Base-by-base conservation (phyloP, 2,797 vertebrate species). In the Bradypodion pumilum region DNA sequence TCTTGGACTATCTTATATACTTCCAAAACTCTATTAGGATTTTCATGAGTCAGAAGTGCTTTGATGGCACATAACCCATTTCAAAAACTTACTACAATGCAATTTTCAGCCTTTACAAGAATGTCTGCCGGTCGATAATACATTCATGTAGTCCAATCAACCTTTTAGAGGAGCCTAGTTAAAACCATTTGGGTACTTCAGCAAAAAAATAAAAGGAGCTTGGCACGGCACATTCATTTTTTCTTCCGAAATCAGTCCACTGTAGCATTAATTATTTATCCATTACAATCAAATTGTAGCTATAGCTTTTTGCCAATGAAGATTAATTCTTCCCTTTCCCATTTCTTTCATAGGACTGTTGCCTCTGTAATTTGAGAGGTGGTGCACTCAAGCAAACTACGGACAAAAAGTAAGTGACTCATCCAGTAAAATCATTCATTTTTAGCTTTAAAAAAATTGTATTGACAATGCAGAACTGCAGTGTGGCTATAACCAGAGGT, bases 351-450 rank as follows among this genome's bases (percentile, higher is more conserved):
- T 95, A 99, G 98, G 98, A 98, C 91, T 99, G 98, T 93, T 98
- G 98, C 94, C 97, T 99, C 25, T 99, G 99, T 95, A 99, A 97
- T 95, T 96, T 99, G 93, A 96, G 98, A 96, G 99, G 98, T 73
- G 98, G 98, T 80, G 99, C 98, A n/a, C 96, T 99, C 88, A 99
- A 99, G 94, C 95, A 97, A 95, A 99, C 98, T 73, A 97, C 96
- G 80, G 97, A 98, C 74, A 94, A 97, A 92, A 98, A 97, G 98
- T 99, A 96, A 97, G 97, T 96, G 83, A 23, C 63, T 29, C 0
- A 12, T 84, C 35, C 7, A 76, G 73, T 1, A 0, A 56, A 9
- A 68, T 70, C 63, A 7, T n/a, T 85, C 82, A 7, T 65, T 89
- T 88, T 84, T 81, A 32, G n/a, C 13, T 91, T 90, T 79, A 60